Conservation (phyloP, 2,888 invertebrate genomes). For the Fragum sueziense region DNA sequence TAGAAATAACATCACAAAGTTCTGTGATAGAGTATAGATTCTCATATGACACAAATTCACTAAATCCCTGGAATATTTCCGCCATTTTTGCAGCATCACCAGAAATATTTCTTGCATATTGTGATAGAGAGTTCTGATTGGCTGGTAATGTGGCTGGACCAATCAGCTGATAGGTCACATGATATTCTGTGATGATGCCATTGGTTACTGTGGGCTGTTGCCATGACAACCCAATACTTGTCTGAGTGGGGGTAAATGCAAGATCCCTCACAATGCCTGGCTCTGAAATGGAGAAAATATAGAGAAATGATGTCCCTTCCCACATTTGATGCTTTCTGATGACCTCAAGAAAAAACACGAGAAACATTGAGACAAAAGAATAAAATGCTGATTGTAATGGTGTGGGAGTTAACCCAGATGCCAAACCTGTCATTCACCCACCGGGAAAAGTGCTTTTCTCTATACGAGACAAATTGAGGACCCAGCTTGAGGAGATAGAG, state of each 20-base stretch:
- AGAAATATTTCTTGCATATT: conserved; percentile 32
- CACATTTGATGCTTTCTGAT: no score
- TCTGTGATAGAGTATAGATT: conserved; percentile 24
- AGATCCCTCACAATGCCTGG: conserved; percentile 59
- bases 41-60: conserved; percentile 15
- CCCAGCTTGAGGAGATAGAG: no score
- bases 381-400: no score
- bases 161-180: conserved; percentile 52
- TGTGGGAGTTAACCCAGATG: no score
- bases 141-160: conserved; percentile 32
- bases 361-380: no score
- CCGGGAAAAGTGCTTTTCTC: no score
- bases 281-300: conserved; percentile 61
- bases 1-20: conserved; percentile 43
- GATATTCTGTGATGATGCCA: conserved; percentile 62
- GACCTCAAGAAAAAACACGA: no score
- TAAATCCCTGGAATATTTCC: conserved; percentile 31
- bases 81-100: conserved; percentile 23
- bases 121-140: conserved; percentile 26
- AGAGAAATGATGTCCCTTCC: no score
- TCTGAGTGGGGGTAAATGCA: conserved; percentile 44
- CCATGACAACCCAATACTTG: conserved; percentile 61
- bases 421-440: no score
- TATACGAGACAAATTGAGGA: no score
- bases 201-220: conserved; percentile 57